These are phyloP conservation scores for Cephalopterus ornatus DNA, from an alignment of 2,113 vertebrate genomes.

Conservation along the genomic window DNA sequence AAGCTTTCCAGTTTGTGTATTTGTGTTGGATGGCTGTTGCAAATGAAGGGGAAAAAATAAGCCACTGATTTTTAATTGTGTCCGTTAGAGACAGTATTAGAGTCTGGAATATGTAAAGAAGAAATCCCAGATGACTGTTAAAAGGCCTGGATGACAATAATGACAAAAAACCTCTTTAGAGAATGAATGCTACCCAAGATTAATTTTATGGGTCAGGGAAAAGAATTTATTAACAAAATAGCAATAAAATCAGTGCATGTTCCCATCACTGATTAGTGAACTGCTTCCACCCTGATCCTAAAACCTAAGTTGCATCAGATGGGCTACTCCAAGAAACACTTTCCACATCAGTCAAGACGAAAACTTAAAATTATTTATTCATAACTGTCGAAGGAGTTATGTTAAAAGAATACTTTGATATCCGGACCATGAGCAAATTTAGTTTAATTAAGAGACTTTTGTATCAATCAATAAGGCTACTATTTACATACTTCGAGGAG, in stretches of 20 bases:
- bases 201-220: neutral
- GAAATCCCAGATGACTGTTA: constrained; percentile 35
- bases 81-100: neutral
- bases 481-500: constrained; percentile 84
- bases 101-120: constrained; percentile 46
- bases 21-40: constrained; percentile 94
- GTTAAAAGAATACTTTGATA: neutral
- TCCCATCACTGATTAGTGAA: constrained; percentile 1
- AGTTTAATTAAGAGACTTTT: neutral
- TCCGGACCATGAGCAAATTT: neutral
- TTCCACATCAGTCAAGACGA: neutral
- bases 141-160: constrained; percentile 11
- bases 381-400: neutral
- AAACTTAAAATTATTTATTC: neutral
- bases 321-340: neutral
- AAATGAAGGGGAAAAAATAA: constrained; percentile 65
- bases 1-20: constrained; percentile 98
- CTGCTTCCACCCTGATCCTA: neutral
- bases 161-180: constrained; percentile 23
- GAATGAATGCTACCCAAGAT: neutral
- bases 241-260: neutral
- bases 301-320: neutral
- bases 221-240: neutral
- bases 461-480: neutral
- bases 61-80: constrained; percentile 38